Percentiles rank a stretch among this genome's conserved stretches.
phyloP scores from a whole-genome alignment of 2,888 invertebrate species.

The Neria commutata region DNA sequence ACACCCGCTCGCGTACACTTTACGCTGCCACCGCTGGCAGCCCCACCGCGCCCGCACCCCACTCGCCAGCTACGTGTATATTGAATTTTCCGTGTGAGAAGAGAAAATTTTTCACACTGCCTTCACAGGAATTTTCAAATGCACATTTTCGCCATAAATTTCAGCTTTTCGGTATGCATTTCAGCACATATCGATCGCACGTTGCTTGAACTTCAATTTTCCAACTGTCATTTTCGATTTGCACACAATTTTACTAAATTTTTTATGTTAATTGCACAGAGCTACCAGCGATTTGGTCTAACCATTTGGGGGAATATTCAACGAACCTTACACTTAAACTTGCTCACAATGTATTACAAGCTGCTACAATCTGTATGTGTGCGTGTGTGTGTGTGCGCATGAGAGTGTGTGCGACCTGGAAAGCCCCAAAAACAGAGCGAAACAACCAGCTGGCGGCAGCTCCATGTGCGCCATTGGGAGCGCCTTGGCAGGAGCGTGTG shows the following conservation, averaged over 20 bases:
- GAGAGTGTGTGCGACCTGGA: slow-evolving; percentile 12
- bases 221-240: slow-evolving; percentile 20
- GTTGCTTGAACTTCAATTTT: slow-evolving; percentile 12
- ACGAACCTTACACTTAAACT: slow-evolving; percentile 54
- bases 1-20: slow-evolving; percentile 35
- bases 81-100: slow-evolving; percentile 39
- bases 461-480: neutral
- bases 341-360: slow-evolving; percentile 48
- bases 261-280: slow-evolving; percentile 44
- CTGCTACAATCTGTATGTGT: slow-evolving; percentile 17
- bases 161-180: slow-evolving; percentile 4
- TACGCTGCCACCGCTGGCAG: slow-evolving; percentile 17
- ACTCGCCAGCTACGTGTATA: slow-evolving; percentile 37
- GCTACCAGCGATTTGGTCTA: slow-evolving; percentile 56
- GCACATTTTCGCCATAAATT: slow-evolving; percentile 17
- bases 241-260: slow-evolving; percentile 32
- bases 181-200: slow-evolving; percentile 11
- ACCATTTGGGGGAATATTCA: slow-evolving; percentile 61
- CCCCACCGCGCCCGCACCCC: slow-evolving; percentile 32
- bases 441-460: slow-evolving; percentile 10
- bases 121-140: slow-evolving; percentile 18
- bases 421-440: slow-evolving; percentile 14
- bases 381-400: slow-evolving; percentile 11
- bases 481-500: slow-evolving; percentile 3
- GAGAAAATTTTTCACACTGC: slow-evolving; percentile 29